Evolutionary conservation across 2,888 invertebrate species (phyloP), one percentile per base, ranked within the genome.

Genomic region (Stenchaetothrips biformis): DNA sequence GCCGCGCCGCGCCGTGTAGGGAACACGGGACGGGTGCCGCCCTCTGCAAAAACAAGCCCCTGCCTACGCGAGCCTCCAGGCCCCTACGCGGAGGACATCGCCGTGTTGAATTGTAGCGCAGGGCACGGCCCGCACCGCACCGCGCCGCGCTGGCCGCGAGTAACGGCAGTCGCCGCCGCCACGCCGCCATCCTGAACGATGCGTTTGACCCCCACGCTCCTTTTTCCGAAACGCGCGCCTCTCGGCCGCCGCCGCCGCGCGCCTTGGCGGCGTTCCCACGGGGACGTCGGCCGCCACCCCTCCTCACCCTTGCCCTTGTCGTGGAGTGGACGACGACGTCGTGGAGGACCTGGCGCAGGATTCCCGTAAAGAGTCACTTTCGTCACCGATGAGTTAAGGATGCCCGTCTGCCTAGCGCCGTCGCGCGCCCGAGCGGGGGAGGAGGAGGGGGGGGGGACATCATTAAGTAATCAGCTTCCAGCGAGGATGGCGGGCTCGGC

Each of bases 391-490:
- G 67, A 74, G 67, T 74, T 74, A 2, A 74, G 67, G 37, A 37
- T 4, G 37, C 67, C 25, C 7, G 11, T 53, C 21, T 74, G 67
- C 25, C 37, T 37, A 37, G 37, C 37, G 37, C 37, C 37, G 37
- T 37, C 37, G 37, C 37, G 37, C 37, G 37, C 4, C 37, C n/a
- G n/a, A n/a, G 37, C 37, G 37, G 37, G 2, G 37, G 37, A 2
- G 37, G 37, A 4, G 37, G 37, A 2, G 37, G 37, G 37, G 37
- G 1, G 37, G 37, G 37, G 37, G 25, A 25, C 0, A 11, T 74
- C 67, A 25, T 74, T 21, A 67, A 67, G 67, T 67, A 67, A 67
- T 21, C 67, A 8, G 67, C 67, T 74, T 25, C 67, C 67, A n/a
- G 37, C 37, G 37, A 4, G 37, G n/a, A 21, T 21, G 25, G 67